Conservation (phyloP, 1,140 invertebrate genomes). For the Caenorhabditis inopinata region DNA sequence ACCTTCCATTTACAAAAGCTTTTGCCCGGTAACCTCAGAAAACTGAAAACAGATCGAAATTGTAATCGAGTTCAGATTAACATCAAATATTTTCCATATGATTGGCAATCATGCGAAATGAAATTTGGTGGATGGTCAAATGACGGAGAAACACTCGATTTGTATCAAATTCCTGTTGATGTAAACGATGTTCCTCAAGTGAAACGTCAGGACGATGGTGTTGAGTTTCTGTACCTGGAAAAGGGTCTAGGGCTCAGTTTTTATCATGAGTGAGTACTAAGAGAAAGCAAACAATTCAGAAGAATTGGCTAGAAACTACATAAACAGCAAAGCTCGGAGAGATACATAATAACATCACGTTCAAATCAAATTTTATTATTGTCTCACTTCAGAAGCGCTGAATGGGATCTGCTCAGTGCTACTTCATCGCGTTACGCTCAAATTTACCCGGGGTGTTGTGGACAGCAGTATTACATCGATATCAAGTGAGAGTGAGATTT, state of each 20-base stretch:
- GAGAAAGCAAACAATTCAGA: neutral
- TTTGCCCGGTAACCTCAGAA: conserved; percentile 79
- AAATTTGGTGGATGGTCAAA: conserved; percentile 98
- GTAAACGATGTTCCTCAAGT: neutral
- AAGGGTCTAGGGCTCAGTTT: conserved; percentile 62
- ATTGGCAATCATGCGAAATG: conserved; percentile 87
- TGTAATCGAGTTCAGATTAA: conserved; percentile 95
- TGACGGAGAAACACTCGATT: conserved; percentile 71
- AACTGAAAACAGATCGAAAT: too few species aligned
- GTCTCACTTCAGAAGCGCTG: conserved; percentile 74
- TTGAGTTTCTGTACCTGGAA: conserved; percentile 59
- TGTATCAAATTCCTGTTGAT: conserved; percentile 42
- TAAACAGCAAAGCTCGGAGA: too few species aligned
- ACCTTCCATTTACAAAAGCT: conserved; percentile 96
- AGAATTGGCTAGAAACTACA: neutral
- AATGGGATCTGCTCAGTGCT: conserved; percentile 83
- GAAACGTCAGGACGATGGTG: conserved; percentile 54
- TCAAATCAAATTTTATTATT: neutral
- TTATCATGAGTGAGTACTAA: conserved; percentile 60
- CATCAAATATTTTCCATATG: conserved; percentile 87
- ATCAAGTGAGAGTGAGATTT: neutral
- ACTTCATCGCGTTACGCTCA: conserved; percentile 55
- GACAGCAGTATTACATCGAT: conserved; percentile 70
- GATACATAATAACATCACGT: neutral
- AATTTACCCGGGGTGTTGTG: conserved; percentile 66